These are phyloP conservation scores for Polyploca ridens DNA, from an alignment of 2,888 invertebrate genomes.

Conservation along the genomic window DNA sequence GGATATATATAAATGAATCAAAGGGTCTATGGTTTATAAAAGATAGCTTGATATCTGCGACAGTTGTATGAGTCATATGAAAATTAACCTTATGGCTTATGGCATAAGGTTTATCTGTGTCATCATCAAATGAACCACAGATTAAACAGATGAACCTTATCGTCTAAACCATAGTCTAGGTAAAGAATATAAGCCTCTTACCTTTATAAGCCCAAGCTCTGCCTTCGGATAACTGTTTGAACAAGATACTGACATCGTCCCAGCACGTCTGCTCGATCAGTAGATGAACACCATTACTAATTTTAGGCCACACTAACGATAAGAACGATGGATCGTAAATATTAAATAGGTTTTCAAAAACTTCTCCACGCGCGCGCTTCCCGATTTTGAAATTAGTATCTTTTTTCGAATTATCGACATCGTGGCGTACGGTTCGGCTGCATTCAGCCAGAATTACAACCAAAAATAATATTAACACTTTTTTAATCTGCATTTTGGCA, in stretches of 20 bases:
- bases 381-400: conserved; percentile 41
- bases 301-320: conserved; percentile 76
- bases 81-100: no score
- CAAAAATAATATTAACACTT: conserved; percentile 37
- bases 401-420: conserved; percentile 41
- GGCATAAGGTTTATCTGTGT: no score
- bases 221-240: conserved; percentile 70
- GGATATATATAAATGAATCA: no score
- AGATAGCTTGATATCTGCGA: no score
- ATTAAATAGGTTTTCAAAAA: conserved; percentile 70
- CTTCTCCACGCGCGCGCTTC: conserved; percentile 53
- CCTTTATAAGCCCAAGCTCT: conserved; percentile 81
- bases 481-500: conserved; percentile 44
- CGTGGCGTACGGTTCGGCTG: conserved; percentile 38
- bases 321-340: conserved; percentile 76
- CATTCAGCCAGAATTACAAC: conserved; percentile 36
- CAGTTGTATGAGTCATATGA: no score
- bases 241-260: conserved; percentile 70
- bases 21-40: no score
- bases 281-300: conserved; percentile 68
- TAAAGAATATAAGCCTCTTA: conserved; percentile 45
- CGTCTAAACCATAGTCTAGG: no score
- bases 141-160: no score
- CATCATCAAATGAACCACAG: no score
- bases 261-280: conserved; percentile 70